Evolutionary conservation across 2,797 vertebrate species (phyloP).

Genomic region (Cossypha heuglini): DNA sequence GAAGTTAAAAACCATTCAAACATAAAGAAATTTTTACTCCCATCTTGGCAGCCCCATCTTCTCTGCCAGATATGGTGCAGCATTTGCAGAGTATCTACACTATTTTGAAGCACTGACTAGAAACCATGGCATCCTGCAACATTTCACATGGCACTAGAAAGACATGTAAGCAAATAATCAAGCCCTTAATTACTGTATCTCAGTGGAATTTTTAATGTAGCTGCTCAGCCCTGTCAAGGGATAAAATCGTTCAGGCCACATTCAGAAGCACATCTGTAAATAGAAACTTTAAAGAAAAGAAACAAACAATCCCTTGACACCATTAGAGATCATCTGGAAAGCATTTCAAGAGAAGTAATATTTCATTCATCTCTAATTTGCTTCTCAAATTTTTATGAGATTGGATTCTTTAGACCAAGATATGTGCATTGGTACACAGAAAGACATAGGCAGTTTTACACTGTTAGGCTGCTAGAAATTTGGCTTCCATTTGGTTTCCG

Average conservation of each 20-base stretch:
- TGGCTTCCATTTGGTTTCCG: background rate
- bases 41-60: background rate
- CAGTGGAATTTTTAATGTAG: background rate
- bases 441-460: background rate
- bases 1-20: background rate
- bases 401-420: background rate
- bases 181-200: background rate
- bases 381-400: background rate
- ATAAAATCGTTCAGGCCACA: background rate
- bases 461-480: background rate
- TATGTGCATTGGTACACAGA: background rate
- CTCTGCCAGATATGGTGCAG: background rate
- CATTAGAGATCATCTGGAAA: background rate
- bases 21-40: background rate
- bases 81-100: background rate
- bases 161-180: background rate
- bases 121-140: background rate
- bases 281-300: background rate
- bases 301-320: accelerated
- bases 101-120: background rate
- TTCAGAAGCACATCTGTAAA: background rate
- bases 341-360: background rate
- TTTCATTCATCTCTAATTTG: background rate
- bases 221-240: background rate
- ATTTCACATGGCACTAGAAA: background rate